phyloP scores from a whole-genome alignment of 1,140 invertebrate genomes.

The Drosophila sp. region DNA sequence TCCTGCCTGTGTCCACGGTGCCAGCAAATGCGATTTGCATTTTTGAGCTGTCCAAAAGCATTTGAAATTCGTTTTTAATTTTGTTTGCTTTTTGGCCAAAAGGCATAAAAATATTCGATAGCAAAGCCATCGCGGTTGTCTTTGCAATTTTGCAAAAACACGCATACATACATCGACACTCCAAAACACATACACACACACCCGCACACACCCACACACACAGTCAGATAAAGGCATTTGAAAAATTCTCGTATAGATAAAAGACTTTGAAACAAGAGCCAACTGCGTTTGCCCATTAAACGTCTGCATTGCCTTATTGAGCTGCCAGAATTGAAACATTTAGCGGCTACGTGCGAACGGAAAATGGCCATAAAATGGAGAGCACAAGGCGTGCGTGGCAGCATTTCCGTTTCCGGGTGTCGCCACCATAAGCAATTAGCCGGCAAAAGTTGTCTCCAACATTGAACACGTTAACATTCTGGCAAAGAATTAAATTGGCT shows the following conservation, averaged over 20 bases:
- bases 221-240: slow-evolving; percentile 13
- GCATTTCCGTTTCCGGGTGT: slow-evolving; percentile 54
- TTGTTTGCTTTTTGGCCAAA: slow-evolving; percentile 68
- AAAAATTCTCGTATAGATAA: slow-evolving; percentile 39
- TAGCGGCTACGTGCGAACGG: slow-evolving; percentile 52
- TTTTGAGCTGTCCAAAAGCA: slow-evolving; percentile 64
- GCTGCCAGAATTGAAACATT: slow-evolving; percentile 79
- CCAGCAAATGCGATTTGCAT: slow-evolving; percentile 68
- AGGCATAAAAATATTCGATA: slow-evolving; percentile 50
- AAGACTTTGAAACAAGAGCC: slow-evolving; percentile 9
- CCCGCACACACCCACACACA: background rate
- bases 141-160: slow-evolving; percentile 27
- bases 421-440: slow-evolving; percentile 65
- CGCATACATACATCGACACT: background rate
- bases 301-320: slow-evolving; percentile 63
- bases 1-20: background rate
- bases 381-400: slow-evolving; percentile 49
- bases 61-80: slow-evolving; percentile 76
- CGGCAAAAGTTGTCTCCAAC: slow-evolving; percentile 37
- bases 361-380: slow-evolving; percentile 15
- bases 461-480: background rate
- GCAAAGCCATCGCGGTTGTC: slow-evolving; percentile 53
- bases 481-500: slow-evolving; percentile 27
- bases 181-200: background rate
- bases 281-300: slow-evolving; percentile 69